phyloP scores from a whole-genome alignment of 2,888 invertebrate genomes.

The Sarcophaga caerulescens region DNA sequence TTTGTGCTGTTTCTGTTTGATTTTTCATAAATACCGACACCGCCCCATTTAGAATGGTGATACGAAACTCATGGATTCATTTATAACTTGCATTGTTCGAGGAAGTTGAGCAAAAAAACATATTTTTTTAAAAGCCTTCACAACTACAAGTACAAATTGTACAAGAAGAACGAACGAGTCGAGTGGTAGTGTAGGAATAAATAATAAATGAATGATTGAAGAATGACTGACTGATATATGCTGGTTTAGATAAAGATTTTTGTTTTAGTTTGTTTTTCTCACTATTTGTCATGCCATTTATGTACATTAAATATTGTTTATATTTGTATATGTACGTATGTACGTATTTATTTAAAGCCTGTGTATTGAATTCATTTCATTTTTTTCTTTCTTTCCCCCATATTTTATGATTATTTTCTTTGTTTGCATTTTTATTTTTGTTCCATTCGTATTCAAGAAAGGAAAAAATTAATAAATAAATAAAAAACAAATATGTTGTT shows the following conservation, averaged over 20 bases:
- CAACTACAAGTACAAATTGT: conserved; percentile 2
- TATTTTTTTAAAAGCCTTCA: conserved; percentile 18
- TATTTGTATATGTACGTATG: neutral
- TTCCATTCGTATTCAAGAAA: too few species aligned
- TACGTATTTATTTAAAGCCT: conserved; percentile 4
- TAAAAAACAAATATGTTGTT: too few species aligned
- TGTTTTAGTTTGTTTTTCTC: neutral
- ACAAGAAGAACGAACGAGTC: conserved; percentile 18
- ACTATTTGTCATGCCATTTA: neutral
- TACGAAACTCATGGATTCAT: conserved; percentile 42
- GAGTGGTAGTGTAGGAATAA: neutral
- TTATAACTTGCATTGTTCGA: conserved; percentile 21
- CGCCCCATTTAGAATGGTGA: conserved; percentile 34
- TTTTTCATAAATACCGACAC: conserved; percentile 45
- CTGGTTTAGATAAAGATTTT: conserved; percentile 59
- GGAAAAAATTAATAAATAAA: too few species aligned
- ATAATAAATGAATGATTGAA: conserved; percentile 18
- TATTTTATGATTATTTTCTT: conserved; percentile 57
- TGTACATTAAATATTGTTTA: neutral
- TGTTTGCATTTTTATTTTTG: conserved; percentile 31
- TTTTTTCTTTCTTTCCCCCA: neutral
- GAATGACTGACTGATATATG: conserved; percentile 56
- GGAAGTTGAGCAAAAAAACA: conserved; percentile 2
- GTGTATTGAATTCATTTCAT: conserved; percentile 41
- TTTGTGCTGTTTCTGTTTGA: conserved; percentile 3